Conservation (phyloP, 2,113 vertebrate genomes). For the Patagioenas fasciata region DNA sequence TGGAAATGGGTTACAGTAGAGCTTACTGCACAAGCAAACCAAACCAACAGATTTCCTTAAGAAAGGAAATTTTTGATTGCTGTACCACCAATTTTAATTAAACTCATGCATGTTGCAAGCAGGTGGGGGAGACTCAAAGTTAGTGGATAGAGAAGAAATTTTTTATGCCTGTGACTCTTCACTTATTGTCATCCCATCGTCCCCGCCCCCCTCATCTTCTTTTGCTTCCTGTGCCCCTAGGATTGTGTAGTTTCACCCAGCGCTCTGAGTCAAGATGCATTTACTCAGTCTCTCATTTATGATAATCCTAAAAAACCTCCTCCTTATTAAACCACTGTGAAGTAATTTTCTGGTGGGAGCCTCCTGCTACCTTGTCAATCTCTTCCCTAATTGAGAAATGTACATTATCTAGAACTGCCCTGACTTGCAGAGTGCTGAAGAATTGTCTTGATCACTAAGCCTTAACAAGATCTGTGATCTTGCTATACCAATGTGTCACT, state of each 20-base stretch:
- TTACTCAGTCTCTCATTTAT: background rate
- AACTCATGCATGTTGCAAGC: background rate
- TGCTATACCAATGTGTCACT: conserved; percentile 33
- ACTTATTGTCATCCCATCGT: too few species aligned
- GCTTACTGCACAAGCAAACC: background rate
- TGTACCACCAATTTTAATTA: background rate
- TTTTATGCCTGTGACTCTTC: background rate
- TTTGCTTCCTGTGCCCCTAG: background rate
- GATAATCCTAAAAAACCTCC: conserved; percentile 3
- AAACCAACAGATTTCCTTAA: background rate
- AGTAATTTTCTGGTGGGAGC: conserved; percentile 6
- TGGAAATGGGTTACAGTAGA: background rate
- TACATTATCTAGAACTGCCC: conserved; percentile 13
- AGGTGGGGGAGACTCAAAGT: background rate
- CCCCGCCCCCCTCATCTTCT: background rate
- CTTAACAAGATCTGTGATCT: conserved; percentile 12
- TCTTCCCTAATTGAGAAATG: conserved; percentile 31
- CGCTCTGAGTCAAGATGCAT: conserved; percentile 21
- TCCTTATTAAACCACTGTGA: conserved; percentile 11
- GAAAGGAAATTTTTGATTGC: background rate
- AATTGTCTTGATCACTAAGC: conserved; percentile 52
- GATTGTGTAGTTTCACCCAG: background rate
- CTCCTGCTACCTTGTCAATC: conserved; percentile 43
- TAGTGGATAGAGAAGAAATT: background rate
- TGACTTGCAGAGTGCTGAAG: conserved; percentile 35